phyloP scores from a whole-genome alignment of 2,113 vertebrate species.

The Sylvia atricapilla region DNA sequence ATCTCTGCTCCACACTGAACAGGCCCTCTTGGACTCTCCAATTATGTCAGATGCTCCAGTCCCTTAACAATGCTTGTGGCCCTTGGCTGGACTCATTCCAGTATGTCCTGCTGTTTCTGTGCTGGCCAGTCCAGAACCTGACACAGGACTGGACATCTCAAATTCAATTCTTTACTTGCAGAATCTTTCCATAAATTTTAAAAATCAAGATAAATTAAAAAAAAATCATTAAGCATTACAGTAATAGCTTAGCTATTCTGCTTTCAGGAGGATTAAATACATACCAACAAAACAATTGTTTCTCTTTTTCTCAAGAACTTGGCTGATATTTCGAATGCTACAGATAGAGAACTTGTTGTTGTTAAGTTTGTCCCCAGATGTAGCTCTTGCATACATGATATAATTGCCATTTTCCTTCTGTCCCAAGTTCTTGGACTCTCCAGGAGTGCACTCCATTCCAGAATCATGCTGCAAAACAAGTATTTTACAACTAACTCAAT shows the following conservation, averaged over 20 bases:
- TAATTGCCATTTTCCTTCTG: conserved; percentile 94
- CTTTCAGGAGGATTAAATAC: conserved; percentile 18
- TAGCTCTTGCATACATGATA: conserved; percentile 98
- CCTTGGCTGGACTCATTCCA: not conserved
- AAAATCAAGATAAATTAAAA: not conserved
- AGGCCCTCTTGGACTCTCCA: not conserved
- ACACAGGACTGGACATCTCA: not conserved
- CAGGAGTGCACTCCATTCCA: conserved; percentile 92
- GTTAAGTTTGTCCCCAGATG: conserved; percentile 94
- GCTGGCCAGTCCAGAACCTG: not conserved
- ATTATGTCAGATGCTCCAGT: not conserved
- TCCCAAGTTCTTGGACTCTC: conserved; percentile 85
- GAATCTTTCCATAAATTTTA: not conserved
- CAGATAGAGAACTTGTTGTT: conserved; percentile 97
- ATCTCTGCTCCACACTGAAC: not conserved
- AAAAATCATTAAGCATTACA: not conserved
- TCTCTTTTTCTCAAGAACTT: conserved; percentile 90
- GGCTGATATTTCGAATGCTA: conserved; percentile 93
- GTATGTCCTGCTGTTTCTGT: not conserved
- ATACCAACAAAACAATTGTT: conserved; percentile 92
- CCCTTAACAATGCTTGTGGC: not conserved
- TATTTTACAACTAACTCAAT: not conserved
- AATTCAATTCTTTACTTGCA: not conserved
- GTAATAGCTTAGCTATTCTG: not conserved
- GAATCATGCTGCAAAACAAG: conserved; percentile 90